Conservation (phyloP, 2,113 vertebrate species). For the Halcyon senegalensis region DNA sequence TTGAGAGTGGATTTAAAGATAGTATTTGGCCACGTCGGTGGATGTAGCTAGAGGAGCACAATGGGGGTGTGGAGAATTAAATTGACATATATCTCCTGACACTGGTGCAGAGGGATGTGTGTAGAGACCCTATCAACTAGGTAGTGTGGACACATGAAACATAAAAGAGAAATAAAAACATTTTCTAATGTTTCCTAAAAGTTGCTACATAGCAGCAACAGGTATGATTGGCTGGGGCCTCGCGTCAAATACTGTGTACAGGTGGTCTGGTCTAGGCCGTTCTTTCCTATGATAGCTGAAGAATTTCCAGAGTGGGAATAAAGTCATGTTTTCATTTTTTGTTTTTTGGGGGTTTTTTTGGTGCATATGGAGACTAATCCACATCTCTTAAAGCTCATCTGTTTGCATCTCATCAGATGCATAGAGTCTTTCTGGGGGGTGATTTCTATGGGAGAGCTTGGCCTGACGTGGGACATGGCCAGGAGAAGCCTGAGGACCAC, state of each 20-base stretch:
- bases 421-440: background rate
- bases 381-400: background rate
- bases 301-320: background rate
- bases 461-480: background rate
- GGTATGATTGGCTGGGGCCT: background rate
- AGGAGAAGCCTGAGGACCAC: background rate
- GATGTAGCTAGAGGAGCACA: background rate
- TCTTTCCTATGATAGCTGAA: background rate
- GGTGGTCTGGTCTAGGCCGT: background rate
- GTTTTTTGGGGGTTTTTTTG: background rate
- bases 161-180: background rate
- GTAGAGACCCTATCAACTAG: background rate
- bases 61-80: background rate
- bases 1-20: background rate
- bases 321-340: background rate
- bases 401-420: background rate
- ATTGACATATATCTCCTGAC: rapidly evolving
- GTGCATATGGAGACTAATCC: background rate
- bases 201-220: background rate
- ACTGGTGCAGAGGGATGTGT: background rate
- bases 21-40: background rate
- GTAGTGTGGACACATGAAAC: background rate
- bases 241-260: background rate
- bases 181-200: background rate
- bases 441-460: background rate